A percentile compares a stretch with the other conserved stretches of the same genome.
phyloP scores from a whole-genome alignment of 2,797 vertebrate species.

The Clarias fuscus region DNA sequence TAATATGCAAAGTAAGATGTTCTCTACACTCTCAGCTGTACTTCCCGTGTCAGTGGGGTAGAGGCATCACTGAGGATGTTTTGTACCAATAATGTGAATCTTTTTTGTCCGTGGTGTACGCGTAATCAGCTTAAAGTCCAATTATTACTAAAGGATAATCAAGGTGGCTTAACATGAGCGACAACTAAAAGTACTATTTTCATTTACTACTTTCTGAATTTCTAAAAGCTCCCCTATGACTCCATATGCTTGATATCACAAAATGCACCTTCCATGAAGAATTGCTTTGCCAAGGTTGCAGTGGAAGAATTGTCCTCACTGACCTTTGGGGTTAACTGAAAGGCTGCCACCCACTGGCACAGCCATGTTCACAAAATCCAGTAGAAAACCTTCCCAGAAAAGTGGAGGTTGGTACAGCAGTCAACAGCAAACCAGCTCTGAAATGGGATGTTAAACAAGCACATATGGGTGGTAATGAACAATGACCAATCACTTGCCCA shows the following conservation, averaged over 20 bases:
- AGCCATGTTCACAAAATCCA: neutral
- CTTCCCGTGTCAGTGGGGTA: neutral
- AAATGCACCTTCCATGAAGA: neutral
- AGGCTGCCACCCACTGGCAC: neutral
- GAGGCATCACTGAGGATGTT: neutral
- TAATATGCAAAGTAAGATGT: conserved; percentile 4
- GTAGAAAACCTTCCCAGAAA: neutral
- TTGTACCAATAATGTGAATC: neutral
- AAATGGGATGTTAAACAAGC: neutral
- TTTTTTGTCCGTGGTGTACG: neutral
- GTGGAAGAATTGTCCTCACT: neutral
- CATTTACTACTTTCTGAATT: neutral
- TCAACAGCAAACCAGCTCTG: neutral
- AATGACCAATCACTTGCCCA: neutral
- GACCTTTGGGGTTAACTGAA: neutral
- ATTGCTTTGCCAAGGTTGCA: neutral
- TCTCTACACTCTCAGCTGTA: neutral
- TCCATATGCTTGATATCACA: neutral
- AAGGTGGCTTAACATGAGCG: neutral
- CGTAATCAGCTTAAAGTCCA: neutral
- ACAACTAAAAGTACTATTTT: neutral
- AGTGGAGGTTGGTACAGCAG: neutral
- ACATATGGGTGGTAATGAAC: neutral
- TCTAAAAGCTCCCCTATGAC: neutral
- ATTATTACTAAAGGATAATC: neutral